Percentiles rank a stretch among this genome's conserved stretches.
These are phyloP conservation scores for Morus bassanus DNA, from an alignment of 2,797 vertebrate species.

Conservation along the genomic window DNA sequence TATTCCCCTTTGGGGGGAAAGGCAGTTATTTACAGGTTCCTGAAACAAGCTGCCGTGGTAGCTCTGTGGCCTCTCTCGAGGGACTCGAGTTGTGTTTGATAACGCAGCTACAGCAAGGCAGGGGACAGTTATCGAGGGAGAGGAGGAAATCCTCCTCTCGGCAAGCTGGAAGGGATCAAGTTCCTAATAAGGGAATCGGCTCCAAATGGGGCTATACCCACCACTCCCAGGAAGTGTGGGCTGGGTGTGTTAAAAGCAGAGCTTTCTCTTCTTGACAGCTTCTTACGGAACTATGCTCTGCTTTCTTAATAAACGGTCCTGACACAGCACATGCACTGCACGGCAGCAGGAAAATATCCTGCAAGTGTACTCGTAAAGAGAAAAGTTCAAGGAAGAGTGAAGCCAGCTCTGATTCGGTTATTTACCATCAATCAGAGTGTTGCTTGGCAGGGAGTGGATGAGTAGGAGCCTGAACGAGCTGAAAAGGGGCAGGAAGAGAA, in stretches of 20 bases:
- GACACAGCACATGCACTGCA: background rate
- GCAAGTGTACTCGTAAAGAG: background rate
- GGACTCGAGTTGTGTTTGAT: background rate
- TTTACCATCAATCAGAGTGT: constrained; percentile 82
- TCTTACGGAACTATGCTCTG: background rate
- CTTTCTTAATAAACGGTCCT: background rate
- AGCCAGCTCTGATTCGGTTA: constrained; percentile 78
- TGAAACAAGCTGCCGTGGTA: background rate
- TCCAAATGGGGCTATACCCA: constrained; percentile 12
- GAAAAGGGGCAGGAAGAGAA: constrained; percentile 87
- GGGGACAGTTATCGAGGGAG: background rate
- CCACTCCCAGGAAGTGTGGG: background rate
- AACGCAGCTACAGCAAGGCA: background rate
- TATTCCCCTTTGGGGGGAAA: background rate
- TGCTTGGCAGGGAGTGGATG: constrained; percentile 82
- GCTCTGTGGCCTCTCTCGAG: background rate
- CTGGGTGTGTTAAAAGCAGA: background rate
- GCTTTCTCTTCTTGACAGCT: background rate
- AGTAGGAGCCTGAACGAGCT: constrained; percentile 76
- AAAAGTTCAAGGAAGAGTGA: constrained; percentile 63
- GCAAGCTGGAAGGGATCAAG: background rate
- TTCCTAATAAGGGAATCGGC: background rate
- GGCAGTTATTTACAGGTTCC: background rate
- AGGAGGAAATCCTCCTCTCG: background rate
- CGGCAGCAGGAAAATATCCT: constrained; percentile 8